Conservation (phyloP, 1,140 invertebrate genomes). For the Linepithema humile region DNA sequence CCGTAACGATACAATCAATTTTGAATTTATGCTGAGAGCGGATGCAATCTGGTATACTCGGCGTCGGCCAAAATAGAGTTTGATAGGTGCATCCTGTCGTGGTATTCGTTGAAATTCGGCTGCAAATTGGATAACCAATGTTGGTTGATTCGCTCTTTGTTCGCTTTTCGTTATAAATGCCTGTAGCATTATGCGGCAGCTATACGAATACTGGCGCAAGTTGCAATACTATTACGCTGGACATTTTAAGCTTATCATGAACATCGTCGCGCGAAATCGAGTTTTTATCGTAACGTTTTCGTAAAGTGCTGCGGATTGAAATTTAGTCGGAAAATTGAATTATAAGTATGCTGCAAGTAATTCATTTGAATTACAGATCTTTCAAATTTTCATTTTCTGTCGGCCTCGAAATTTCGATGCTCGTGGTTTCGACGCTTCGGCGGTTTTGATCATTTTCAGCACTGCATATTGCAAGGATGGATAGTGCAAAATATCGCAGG, state of each 20-base stretch:
- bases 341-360: background rate
- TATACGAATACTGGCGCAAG: background rate
- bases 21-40: slow-evolving; percentile 12
- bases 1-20: slow-evolving; percentile 3
- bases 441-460: slow-evolving; percentile 13
- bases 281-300: background rate
- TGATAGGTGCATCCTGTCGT: background rate
- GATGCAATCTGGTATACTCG: background rate
- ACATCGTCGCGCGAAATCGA: background rate
- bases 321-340: background rate
- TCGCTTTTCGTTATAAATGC: background rate
- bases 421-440: slow-evolving; percentile 14
- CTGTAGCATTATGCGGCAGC: background rate
- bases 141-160: background rate
- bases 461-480: slow-evolving; percentile 14
- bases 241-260: background rate
- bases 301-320: background rate
- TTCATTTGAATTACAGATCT: background rate
- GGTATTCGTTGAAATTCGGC: slow-evolving; percentile 3
- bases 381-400: slow-evolving; percentile 3
- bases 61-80: background rate
- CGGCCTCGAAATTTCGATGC: background rate
- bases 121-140: slow-evolving; percentile 22
- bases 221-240: background rate
- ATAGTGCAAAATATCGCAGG: slow-evolving; percentile 13